phyloP scores from a whole-genome alignment of 2,113 vertebrate species.

The Tetraodon nigroviridis region DNA sequence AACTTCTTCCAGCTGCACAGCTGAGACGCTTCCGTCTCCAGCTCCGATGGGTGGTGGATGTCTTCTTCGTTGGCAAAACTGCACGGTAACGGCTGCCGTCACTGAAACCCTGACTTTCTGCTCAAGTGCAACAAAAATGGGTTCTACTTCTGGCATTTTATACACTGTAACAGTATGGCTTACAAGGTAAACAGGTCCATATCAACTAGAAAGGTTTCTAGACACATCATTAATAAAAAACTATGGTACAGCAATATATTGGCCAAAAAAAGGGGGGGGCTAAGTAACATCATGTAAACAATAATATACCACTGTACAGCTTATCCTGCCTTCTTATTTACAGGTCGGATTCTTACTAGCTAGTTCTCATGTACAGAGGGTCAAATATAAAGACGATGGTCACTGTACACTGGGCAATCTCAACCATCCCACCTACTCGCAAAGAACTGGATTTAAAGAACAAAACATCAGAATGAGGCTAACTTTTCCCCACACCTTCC shows the following conservation, averaged over 20 bases:
- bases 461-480: conserved; percentile 38
- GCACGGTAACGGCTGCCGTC: conserved; percentile 25
- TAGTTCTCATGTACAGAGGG: conserved; percentile 59
- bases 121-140: conserved; percentile 77
- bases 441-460: conserved; percentile 44
- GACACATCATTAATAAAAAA: conserved; percentile 73
- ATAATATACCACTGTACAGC: conserved; percentile 87
- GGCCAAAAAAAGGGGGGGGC: conserved; percentile 77
- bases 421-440: conserved; percentile 52
- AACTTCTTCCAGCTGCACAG: conserved; percentile 27
- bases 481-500: conserved; percentile 31
- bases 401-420: conserved; percentile 54
- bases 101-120: conserved; percentile 47
- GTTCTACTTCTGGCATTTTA: conserved; percentile 75
- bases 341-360: conserved; percentile 72
- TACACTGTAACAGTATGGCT: conserved; percentile 80
- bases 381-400: conserved; percentile 75
- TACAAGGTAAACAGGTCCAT: conserved; percentile 79
- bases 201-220: conserved; percentile 76
- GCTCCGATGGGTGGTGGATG: conserved; percentile 36
- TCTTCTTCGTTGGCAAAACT: conserved; percentile 66
- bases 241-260: conserved; percentile 77
- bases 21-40: conserved; percentile 13
- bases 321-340: conserved; percentile 87
- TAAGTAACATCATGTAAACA: conserved; percentile 94